Evolutionary conservation across 2,888 invertebrate genomes (phyloP).

Genomic region (Ditylenchus weischeri): DNA sequence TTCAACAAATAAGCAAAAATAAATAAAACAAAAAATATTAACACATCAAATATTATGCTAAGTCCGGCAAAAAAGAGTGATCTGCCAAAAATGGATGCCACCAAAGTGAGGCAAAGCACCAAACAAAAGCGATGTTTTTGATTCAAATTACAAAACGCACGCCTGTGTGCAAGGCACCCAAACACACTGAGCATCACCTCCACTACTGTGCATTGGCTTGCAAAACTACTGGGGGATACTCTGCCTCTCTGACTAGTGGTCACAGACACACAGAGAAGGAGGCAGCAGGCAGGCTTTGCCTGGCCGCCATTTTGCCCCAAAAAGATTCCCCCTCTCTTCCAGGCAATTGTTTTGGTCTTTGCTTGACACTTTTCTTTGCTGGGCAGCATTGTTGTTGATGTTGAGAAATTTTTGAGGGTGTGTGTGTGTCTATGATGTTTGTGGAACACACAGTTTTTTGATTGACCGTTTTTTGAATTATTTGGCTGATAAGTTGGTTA

Average conservation of each 20-base stretch:
- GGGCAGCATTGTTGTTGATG: no score
- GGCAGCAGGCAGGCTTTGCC: background rate
- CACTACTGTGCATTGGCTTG: background rate
- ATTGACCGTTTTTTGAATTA: background rate
- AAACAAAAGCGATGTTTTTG: constrained; percentile 3
- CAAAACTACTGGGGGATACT: background rate
- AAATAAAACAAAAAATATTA: background rate
- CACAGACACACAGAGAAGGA: background rate
- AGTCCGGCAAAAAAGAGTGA: no score
- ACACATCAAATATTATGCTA: background rate
- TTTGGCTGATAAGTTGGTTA: background rate
- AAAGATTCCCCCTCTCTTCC: background rate
- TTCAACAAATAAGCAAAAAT: background rate
- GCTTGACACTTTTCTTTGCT: no score
- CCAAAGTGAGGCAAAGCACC: no score
- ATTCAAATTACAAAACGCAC: constrained; percentile 3
- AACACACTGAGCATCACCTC: constrained; percentile 3
- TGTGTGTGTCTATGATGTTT: no score
- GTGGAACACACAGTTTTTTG: constrained; percentile 14
- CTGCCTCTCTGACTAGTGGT: background rate
- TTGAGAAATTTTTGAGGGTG: no score
- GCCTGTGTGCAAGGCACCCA: constrained; percentile 5
- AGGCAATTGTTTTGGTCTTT: background rate
- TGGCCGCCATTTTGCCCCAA: constrained; percentile 1
- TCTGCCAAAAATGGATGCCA: no score